Conservation (phyloP, 2,888 invertebrate species). For the Caenorhabditis japonica region DNA sequence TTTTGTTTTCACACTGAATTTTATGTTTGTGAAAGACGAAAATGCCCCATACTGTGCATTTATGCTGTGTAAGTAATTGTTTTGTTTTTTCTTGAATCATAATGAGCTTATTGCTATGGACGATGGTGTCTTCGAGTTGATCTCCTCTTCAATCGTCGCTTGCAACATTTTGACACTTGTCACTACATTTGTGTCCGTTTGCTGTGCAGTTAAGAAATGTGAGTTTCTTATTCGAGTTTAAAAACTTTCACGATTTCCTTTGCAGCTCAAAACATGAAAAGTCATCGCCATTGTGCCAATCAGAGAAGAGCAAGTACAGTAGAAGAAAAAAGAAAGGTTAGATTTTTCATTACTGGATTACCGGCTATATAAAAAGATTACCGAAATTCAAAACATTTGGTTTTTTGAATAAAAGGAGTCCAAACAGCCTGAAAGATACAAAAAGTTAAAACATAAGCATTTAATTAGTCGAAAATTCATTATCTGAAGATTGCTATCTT, state of each 20-base stretch:
- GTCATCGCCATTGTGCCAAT: constrained; percentile 21
- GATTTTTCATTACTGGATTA: too few species aligned
- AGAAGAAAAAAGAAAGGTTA: constrained; percentile 26
- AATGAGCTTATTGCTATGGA: constrained; percentile 28
- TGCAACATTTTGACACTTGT: constrained; percentile 28
- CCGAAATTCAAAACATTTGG: too few species aligned
- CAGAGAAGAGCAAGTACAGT: constrained; percentile 23
- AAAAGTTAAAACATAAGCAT: too few species aligned
- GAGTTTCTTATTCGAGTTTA: not conserved
- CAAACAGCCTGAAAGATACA: too few species aligned
- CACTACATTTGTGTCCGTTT: constrained; percentile 20
- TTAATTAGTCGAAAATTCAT: too few species aligned
- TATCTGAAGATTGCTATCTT: too few species aligned
- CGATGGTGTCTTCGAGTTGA: constrained; percentile 23
- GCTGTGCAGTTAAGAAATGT: constrained; percentile 30
- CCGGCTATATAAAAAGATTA: too few species aligned
- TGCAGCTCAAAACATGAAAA: constrained; percentile 34
- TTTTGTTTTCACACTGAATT: constrained; percentile 18
- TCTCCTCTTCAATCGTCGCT: constrained; percentile 28
- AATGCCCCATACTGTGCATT: constrained; percentile 32
- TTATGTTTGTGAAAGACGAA: constrained; percentile 26
- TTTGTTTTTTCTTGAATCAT: not conserved
- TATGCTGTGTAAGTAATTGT: constrained; percentile 34
- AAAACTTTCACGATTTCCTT: too few species aligned
- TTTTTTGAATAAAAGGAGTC: too few species aligned